A percentile compares a stretch with the other conserved stretches of the same genome.
These are phyloP conservation scores for Chaetophractus vellerosus DNA, from an alignment of 2,797 vertebrate genomes.

Conservation along the genomic window DNA sequence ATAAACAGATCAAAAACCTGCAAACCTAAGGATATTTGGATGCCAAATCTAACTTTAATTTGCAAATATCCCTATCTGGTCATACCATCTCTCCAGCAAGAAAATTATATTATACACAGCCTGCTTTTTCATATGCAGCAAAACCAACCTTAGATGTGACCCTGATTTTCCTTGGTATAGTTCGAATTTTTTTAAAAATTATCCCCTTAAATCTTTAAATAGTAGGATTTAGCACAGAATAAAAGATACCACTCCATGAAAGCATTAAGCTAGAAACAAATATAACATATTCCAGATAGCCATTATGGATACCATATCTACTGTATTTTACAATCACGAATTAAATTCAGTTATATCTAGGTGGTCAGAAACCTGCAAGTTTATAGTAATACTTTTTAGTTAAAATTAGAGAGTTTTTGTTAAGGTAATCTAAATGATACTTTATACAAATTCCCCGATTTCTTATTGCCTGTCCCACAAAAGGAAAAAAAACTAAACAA, in stretches of 20 bases:
- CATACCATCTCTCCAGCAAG: slow-evolving; percentile 73
- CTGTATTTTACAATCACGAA: slow-evolving; percentile 24
- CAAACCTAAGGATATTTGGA: slow-evolving; percentile 74
- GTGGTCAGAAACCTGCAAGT: neutral
- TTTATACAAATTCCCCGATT: neutral
- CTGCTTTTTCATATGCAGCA: slow-evolving; percentile 54
- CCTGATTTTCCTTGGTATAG: slow-evolving; percentile 54
- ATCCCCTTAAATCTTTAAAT: slow-evolving; percentile 46
- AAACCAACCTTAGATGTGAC: neutral
- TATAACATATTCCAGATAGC: neutral
- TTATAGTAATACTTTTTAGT: slow-evolving; percentile 37
- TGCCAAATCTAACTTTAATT: slow-evolving; percentile 77
- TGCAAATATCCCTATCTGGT: slow-evolving; percentile 78
- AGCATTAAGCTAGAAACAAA: slow-evolving; percentile 42
- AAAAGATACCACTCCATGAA: neutral
- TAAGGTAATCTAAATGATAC: neutral
- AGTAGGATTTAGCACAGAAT: slow-evolving; percentile 50
- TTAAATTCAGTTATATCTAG: neutral
- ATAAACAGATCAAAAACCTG: slow-evolving; percentile 76
- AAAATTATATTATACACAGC: slow-evolving; percentile 68
- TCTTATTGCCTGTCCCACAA: neutral
- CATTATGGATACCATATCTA: neutral
- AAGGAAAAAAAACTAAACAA: neutral
- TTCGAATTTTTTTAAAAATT: neutral
- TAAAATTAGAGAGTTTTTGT: slow-evolving; percentile 32